Conservation (phyloP, 2,113 vertebrate species). For the Heterotilapia buettikoferi region DNA sequence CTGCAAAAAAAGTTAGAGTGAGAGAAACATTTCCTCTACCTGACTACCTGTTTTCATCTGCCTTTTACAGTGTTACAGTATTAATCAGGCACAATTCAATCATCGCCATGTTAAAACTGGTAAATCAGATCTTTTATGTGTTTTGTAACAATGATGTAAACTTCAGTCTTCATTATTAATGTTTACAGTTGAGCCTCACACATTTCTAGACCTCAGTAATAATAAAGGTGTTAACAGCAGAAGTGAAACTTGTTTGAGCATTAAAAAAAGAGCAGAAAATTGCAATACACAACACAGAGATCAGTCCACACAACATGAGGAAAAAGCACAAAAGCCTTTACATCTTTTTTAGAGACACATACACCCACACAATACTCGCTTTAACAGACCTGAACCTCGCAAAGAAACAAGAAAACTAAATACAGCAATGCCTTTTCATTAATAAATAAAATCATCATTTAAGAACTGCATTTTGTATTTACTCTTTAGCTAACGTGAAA, state of each 20-base stretch:
- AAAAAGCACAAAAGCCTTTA: not conserved
- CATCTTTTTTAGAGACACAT: not conserved
- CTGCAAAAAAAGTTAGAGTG: not conserved
- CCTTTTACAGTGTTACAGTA: not conserved
- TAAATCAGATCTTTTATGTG: not conserved
- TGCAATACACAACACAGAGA: not conserved
- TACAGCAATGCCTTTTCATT: not conserved
- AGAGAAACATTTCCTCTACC: not conserved
- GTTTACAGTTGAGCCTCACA: not conserved
- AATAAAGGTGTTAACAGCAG: not conserved
- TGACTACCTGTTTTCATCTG: not conserved
- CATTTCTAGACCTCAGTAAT: not conserved
- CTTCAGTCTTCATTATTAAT: not conserved
- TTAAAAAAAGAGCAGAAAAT: not conserved
- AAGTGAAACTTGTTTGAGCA: not conserved
- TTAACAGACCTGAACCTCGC: not conserved
- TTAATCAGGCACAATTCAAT: not conserved
- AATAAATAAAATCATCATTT: not conserved
- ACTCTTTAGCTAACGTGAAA: too few relatives aligned
- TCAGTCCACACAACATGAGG: not conserved
- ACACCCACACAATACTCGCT: fast-evolving
- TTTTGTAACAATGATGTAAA: not conserved
- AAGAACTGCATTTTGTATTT: not conserved
- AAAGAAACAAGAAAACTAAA: not conserved
- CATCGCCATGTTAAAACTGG: not conserved